Percentiles rank a stretch among this genome's conserved stretches.
Conservation (phyloP, 2,113 vertebrate genomes). For the Gobio gobio region DNA sequence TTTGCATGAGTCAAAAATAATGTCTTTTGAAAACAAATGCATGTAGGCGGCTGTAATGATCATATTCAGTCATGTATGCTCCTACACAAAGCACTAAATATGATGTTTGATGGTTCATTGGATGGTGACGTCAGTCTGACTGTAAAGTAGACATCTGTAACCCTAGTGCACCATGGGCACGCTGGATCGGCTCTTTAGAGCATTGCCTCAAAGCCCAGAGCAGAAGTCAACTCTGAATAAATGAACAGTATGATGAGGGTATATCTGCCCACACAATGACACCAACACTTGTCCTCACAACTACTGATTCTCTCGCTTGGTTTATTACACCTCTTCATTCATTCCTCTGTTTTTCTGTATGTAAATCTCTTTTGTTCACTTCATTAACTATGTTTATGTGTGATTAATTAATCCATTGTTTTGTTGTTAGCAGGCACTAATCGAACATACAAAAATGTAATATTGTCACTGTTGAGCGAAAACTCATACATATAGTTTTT, state of each 20-base stretch:
- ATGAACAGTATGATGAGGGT: neutral
- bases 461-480: no score
- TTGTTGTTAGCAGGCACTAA: neutral
- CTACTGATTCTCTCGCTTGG: neutral
- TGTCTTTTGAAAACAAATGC: constrained; percentile 14
- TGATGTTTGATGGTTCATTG: constrained; percentile 18
- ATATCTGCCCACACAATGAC: constrained; percentile 7
- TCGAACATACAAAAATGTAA: neutral
- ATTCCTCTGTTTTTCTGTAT: neutral
- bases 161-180: neutral
- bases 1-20: constrained; percentile 30
- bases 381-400: neutral
- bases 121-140: constrained; percentile 5
- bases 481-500: no score
- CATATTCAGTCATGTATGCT: constrained; percentile 25
- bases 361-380: neutral
- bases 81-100: constrained; percentile 30
- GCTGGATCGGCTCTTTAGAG: neutral
- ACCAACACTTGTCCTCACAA: constrained; percentile 3
- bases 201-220: constrained; percentile 32
- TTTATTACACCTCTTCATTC: constrained; percentile 17
- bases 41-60: constrained; percentile 20
- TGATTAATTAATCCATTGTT: neutral
- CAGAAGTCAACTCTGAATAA: neutral
- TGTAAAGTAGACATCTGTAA: constrained; percentile 29